Evolutionary conservation across 1,140 invertebrate genomes (phyloP), one percentile per base, ranked within the genome.

Genomic region (Drosophila bocki): DNA sequence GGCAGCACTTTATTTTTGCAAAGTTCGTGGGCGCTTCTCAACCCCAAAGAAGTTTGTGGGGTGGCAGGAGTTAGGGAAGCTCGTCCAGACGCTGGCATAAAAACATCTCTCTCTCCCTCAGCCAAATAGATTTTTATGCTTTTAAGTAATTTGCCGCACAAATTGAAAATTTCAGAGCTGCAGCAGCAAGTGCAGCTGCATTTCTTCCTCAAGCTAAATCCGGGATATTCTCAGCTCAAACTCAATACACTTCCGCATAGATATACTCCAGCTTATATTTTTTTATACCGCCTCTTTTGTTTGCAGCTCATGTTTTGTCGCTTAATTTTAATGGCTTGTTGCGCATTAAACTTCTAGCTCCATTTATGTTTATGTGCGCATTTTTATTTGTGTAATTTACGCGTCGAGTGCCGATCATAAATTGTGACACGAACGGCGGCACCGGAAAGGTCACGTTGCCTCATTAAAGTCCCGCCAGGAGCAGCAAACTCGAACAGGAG

Each of bases 261-360:
- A 45, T 50, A 12, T 48, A n/a, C 26, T 39, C 26, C 12, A 9
- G 32, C 39, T 32, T 56, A n/a, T 39, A 42, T 44, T 59, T 74
- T 74, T 72, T 51, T 33, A 29, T 45, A 35, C 33, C 33, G 41
- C 57, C 56, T 68, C 57, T 80, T 87, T 88, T 74, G 83, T 87
- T 80, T 88, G 78, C 83, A 51, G 69, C 84, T 84, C 83, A 87
- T 87, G 83, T 87, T 87, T 88, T 87, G 80, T 88, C 84, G 83
- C 83, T 87, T 87, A 78, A 88, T 87, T 87, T 87, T 87, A 87
- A 87, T 78, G 80, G 80, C 72, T 53, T 56, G 44, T 59, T 59
- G 77, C 47, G 80, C 75, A 68, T 80, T 86, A 77, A 82, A 83
- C 29, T 86, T 74, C 63, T 51, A 62, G 80, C 80, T 81, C 64